These are phyloP conservation scores for Climacteris rufus DNA, from an alignment of 2,113 vertebrate species.

Conservation along the genomic window DNA sequence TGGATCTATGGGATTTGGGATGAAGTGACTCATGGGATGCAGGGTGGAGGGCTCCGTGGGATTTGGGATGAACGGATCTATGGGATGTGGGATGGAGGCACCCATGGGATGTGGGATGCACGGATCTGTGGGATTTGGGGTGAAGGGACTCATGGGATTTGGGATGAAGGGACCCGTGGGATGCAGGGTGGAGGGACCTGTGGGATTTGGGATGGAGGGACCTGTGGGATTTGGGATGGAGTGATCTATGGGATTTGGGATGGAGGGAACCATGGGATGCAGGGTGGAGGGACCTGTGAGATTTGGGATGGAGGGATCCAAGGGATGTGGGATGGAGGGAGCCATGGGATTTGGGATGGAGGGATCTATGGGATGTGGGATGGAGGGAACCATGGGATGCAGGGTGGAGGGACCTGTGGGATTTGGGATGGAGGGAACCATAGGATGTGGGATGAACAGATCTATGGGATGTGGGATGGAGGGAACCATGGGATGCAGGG, in stretches of 20 bases:
- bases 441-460: rapidly evolving
- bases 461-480: background rate
- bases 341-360: background rate
- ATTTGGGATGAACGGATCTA: no score
- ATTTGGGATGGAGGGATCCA: background rate
- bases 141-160: background rate
- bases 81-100: background rate
- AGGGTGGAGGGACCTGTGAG: background rate
- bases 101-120: no score
- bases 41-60: no score
- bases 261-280: background rate
- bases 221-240: rapidly evolving
- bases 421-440: background rate
- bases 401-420: background rate
- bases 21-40: no score
- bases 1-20: no score
- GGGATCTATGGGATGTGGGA: background rate
- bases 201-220: background rate
- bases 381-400: background rate
- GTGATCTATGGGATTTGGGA: background rate
- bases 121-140: background rate
- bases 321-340: background rate
- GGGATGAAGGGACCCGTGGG: no score
- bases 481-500: background rate
- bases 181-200: background rate